Percentiles rank a stretch among this genome's conserved stretches.
These are phyloP conservation scores for Argynnis bischoffii DNA, from an alignment of 2,888 invertebrate genomes.

Conservation along the genomic window DNA sequence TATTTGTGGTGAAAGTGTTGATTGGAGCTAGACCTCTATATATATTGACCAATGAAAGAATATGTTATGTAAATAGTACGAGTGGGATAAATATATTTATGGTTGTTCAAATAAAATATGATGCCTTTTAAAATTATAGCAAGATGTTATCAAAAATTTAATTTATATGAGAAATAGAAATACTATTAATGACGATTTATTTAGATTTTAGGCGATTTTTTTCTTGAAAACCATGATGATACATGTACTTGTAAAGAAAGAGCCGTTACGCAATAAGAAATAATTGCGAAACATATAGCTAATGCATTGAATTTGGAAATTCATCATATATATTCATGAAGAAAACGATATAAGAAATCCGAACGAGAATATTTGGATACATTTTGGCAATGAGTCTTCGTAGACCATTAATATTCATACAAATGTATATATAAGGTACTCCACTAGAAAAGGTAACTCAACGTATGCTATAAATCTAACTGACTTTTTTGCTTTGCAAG, in stretches of 20 bases:
- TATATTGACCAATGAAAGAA: neutral
- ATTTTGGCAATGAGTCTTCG: conserved; percentile 26
- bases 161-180: neutral
- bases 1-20: conserved; percentile 13
- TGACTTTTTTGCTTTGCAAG: conserved; percentile 35
- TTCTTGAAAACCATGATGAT: too few relatives aligned
- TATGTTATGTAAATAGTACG: too few relatives aligned
- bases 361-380: conserved; percentile 22
- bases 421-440: conserved; percentile 27
- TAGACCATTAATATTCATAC: conserved; percentile 35
- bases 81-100: too few relatives aligned
- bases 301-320: neutral
- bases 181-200: neutral
- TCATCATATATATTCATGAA: neutral
- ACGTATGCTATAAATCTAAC: conserved; percentile 39
- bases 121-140: neutral
- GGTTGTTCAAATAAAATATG: too few relatives aligned
- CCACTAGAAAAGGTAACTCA: conserved; percentile 32
- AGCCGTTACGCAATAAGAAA: too few relatives aligned
- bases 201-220: neutral
- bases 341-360: conserved; percentile 10
- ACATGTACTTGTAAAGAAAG: neutral
- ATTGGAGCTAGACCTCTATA: conserved; percentile 7
- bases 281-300: neutral
- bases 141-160: neutral